These are phyloP conservation scores for Mellilla xanthometata DNA, from an alignment of 2,888 invertebrate species.

Conservation along the genomic window DNA sequence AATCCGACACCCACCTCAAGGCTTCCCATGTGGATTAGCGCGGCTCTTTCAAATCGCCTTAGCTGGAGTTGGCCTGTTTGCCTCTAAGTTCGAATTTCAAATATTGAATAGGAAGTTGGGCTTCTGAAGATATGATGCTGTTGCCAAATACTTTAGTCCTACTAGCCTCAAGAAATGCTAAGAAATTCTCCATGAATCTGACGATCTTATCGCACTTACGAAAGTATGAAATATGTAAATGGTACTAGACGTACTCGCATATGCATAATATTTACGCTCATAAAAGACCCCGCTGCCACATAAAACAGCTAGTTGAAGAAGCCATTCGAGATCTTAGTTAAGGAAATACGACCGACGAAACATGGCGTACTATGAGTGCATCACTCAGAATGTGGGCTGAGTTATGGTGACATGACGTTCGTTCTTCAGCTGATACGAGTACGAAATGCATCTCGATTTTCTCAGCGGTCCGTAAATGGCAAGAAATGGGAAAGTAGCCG, in stretches of 20 bases:
- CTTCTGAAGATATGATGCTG: too few relatives aligned
- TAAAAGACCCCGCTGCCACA: conserved; percentile 16
- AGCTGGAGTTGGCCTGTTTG: conserved; percentile 37
- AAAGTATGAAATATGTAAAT: conserved; percentile 4
- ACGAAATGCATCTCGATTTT: conserved; percentile 71
- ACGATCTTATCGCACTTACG: neutral
- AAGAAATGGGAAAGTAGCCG: conserved; percentile 78
- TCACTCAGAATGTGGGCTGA: conserved; percentile 37
- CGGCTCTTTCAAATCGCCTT: conserved; percentile 59
- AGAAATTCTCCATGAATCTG: neutral
- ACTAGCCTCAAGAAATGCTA: too few relatives aligned
- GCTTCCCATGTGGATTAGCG: conserved; percentile 73
- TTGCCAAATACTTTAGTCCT: too few relatives aligned
- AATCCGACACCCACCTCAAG: conserved; percentile 69
- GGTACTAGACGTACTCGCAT: neutral
- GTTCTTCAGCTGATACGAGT: conserved; percentile 52
- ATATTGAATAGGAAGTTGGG: neutral
- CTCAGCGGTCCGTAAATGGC: conserved; percentile 75
- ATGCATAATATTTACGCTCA: neutral
- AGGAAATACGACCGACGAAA: conserved; percentile 9
- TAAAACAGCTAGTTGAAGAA: conserved; percentile 20
- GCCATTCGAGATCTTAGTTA: conserved; percentile 11
- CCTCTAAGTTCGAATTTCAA: conserved; percentile 3
- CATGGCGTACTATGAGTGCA: conserved; percentile 30
- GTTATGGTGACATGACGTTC: conserved; percentile 54